phyloP scores from a whole-genome alignment of 2,797 vertebrate species.

The Gouania willdenowi region DNA sequence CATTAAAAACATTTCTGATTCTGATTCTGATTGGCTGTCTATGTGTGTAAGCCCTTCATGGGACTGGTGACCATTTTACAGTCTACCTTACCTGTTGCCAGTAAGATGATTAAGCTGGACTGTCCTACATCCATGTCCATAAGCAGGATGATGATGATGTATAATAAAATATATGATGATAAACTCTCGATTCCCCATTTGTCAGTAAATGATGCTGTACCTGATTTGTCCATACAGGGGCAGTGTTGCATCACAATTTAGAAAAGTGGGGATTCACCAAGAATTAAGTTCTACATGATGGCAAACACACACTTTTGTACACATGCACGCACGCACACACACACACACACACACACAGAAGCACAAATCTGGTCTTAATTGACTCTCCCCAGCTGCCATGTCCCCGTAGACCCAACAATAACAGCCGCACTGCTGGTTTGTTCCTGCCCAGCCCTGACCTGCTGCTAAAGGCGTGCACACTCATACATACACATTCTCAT shows the following conservation, averaged over 20 bases:
- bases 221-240: constrained; percentile 39
- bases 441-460: constrained; percentile 61
- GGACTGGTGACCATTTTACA: too few relatives aligned
- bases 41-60: too few relatives aligned
- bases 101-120: neutral
- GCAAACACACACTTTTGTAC: constrained; percentile 27
- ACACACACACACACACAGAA: constrained; percentile 42
- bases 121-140: neutral
- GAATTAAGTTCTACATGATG: constrained; percentile 23
- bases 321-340: constrained; percentile 29
- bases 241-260: constrained; percentile 41
- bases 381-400: constrained; percentile 64
- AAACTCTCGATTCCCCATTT: too few relatives aligned
- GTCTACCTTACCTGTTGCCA: too few relatives aligned
- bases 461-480: constrained; percentile 44
- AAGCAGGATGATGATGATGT: too few relatives aligned
- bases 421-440: constrained; percentile 65
- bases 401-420: constrained; percentile 68
- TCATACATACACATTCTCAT: constrained; percentile 17
- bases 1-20: too few relatives aligned
- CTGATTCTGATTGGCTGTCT: too few relatives aligned
- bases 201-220: constrained; percentile 30
- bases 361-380: constrained; percentile 73
- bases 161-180: too few relatives aligned
- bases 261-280: neutral